These are phyloP conservation scores for Megatriorchis doriae DNA, from an alignment of 2,113 vertebrate genomes.

Conservation along the genomic window DNA sequence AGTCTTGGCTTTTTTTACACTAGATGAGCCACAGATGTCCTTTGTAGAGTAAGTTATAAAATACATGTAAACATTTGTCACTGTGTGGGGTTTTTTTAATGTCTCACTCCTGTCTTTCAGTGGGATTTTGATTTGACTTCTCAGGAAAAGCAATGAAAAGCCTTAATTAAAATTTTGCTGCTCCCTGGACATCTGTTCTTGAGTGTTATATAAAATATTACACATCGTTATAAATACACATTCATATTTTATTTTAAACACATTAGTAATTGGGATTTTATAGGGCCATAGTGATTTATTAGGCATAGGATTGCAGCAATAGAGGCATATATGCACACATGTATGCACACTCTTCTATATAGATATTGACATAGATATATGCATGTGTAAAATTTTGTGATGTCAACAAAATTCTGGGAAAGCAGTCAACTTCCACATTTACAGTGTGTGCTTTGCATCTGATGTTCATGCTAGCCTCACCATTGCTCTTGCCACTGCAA, in stretches of 20 bases:
- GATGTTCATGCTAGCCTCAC: neutral
- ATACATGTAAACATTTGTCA: conserved; percentile 41
- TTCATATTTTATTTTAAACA: conserved; percentile 48
- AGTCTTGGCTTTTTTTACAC: neutral
- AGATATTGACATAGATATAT: neutral
- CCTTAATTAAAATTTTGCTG: conserved; percentile 58
- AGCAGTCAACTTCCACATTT: neutral
- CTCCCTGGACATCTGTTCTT: conserved; percentile 56
- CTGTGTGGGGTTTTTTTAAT: neutral
- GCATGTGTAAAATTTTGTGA: neutral
- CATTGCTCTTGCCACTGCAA: neutral
- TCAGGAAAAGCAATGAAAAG: conserved; percentile 40
- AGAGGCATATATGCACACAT: neutral
- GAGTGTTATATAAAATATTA: conserved; percentile 59
- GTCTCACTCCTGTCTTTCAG: conserved; percentile 5
- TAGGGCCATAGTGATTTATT: neutral
- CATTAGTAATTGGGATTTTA: conserved; percentile 40
- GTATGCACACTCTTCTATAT: neutral
- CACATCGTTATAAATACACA: conserved; percentile 27
- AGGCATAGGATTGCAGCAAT: neutral
- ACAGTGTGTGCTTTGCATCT: neutral
- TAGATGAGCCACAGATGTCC: conserved; percentile 13
- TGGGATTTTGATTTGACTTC: conserved; percentile 12
- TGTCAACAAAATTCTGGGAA: neutral
- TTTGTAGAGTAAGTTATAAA: conserved; percentile 5